Base-by-base conservation (phyloP, 2,113 vertebrate species). In the Synchiropus splendidus region DNA sequence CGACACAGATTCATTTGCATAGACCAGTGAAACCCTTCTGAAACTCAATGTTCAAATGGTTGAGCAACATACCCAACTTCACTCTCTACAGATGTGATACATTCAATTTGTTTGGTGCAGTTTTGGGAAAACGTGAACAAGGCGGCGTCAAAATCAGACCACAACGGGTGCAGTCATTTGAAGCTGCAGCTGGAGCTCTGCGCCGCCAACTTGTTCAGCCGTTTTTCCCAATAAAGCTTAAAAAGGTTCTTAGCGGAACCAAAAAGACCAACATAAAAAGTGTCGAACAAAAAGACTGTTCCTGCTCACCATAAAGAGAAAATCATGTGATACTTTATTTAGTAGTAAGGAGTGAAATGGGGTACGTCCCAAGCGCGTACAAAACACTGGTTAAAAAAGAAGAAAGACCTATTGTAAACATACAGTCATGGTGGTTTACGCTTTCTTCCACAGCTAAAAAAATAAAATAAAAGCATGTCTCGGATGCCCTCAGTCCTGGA, bases 331-430 rank as follows among this genome's bases (percentile, higher is more conserved):
- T 12, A 64, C 46, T 83, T 82, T 83, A 81, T 80, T 80, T 9
- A 53, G 58, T 72, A 78, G 80, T 71, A 85, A 82, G 84, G 78
- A 82, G 83, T 83, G 80, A 83, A 78, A 82, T 67, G 18, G 50
- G 58, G 64, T 75, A 80, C 70, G 74, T 64, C 66, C 58, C 70
- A 65, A 57, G 79, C 61, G 67, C 47, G 64, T 69, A 66, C 54
- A 77, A 72, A 78, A 75, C 53, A 47, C 47, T 38, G 47, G 48
- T 72, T 69, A 56, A 55, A 81, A 57, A 75, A 51, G 52, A 79
- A 56, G 68, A 70, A 60, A 61, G 74, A 77, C 51, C 18, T 72
- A 14, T 43, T 27, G 67, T 74, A 74, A 82, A 79, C 67, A 52
- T 79, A 54, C 39, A 58, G 44, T 39, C 27, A 69, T 45, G 64